phyloP scores from a whole-genome alignment of 2,113 vertebrate genomes.

The Patagioenas fasciata region DNA sequence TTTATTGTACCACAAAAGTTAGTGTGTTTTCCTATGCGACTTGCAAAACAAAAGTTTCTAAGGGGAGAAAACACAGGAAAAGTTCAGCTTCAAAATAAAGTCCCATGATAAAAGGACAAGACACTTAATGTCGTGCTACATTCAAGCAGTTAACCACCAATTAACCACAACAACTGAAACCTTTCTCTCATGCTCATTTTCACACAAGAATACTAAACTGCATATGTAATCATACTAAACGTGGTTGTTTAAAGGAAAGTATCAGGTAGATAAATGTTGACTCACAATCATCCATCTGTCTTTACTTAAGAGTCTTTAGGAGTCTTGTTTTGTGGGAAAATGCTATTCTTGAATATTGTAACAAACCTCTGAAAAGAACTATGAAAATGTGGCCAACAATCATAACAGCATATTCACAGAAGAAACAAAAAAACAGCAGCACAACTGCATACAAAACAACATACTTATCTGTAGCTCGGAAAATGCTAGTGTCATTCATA shows the following conservation, averaged over 20 bases:
- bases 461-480: background rate
- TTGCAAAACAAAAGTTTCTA: background rate
- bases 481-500: background rate
- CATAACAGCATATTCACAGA: background rate
- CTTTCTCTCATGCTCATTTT: background rate
- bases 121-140: rapidly evolving
- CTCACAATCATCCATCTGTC: background rate
- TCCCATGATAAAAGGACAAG: background rate
- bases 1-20: background rate
- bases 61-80: background rate
- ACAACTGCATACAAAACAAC: background rate
- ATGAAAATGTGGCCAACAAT: background rate
- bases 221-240: background rate
- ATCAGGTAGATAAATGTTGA: background rate
- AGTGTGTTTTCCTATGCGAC: background rate
- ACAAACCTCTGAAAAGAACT: background rate
- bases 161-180: background rate
- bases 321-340: background rate
- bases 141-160: background rate
- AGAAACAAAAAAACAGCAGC: background rate
- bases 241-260: background rate
- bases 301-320: background rate
- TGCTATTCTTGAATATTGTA: background rate
- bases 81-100: background rate
- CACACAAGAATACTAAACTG: background rate